Percentiles rank a stretch among this genome's conserved stretches.
Evolutionary conservation across 2,888 invertebrate species (phyloP).

Genomic region (Tromatobia lineatoria): DNA sequence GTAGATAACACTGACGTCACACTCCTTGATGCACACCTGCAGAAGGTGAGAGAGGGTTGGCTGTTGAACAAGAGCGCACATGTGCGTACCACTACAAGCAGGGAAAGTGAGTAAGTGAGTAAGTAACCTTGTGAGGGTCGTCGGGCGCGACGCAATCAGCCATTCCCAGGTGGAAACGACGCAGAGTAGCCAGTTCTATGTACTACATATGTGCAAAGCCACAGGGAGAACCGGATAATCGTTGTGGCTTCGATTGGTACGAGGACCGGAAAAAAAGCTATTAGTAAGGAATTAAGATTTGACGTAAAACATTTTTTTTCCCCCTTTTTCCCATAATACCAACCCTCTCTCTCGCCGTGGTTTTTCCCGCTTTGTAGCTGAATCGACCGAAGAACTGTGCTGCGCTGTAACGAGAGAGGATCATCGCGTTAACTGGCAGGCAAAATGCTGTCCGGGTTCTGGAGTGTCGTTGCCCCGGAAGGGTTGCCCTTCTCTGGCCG

Average conservation of each 20-base stretch:
- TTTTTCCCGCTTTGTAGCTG: conserved; percentile 7
- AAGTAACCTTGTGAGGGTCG: conserved; percentile 48
- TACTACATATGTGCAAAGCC: not conserved
- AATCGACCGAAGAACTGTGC: conserved; percentile 1
- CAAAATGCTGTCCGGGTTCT: conserved; percentile 57
- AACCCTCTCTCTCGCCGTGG: not conserved
- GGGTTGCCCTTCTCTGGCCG: conserved; percentile 32
- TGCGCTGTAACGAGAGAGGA: conserved; percentile 43
- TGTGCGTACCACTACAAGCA: conserved; percentile 20
- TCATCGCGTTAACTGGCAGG: conserved; percentile 63
- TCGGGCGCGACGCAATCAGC: conserved; percentile 32
- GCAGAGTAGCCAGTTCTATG: not conserved
- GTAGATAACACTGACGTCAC: not conserved
- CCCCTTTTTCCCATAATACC: not conserved
- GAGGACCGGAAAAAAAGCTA: not conserved
- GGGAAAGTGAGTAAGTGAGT: conserved; percentile 41
- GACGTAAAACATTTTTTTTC: conserved; percentile 12
- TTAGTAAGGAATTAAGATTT: conserved; percentile 13
- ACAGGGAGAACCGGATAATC: not conserved
- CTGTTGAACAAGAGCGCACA: not conserved
- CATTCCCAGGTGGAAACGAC: conserved; percentile 29
- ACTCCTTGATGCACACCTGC: conserved; percentile 2
- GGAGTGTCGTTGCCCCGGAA: conserved; percentile 47
- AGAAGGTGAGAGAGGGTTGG: not conserved
- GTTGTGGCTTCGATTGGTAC: not conserved